phyloP scores from a whole-genome alignment of 1,140 invertebrate species.

The Holcopasites calliopsidis region DNA sequence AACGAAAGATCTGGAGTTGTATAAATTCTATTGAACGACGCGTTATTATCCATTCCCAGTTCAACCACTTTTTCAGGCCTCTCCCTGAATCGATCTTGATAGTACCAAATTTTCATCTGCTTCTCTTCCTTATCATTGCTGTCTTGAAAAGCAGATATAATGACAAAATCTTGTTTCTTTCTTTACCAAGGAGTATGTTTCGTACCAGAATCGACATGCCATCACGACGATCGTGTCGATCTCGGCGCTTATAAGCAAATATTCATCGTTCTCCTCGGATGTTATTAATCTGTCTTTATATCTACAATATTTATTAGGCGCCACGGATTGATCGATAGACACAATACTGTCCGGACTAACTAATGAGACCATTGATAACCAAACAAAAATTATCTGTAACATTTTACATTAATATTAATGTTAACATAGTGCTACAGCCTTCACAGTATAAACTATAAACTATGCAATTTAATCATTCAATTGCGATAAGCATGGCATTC shows the following conservation, averaged over 20 bases:
- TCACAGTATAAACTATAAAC: neutral
- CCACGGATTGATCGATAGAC: constrained; percentile 19
- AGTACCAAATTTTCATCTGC: constrained; percentile 79
- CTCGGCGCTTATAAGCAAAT: constrained; percentile 75
- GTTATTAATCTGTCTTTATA: constrained; percentile 74
- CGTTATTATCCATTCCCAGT: constrained; percentile 79
- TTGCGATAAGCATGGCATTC: neutral
- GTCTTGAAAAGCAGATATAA: neutral
- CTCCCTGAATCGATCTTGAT: constrained; percentile 73
- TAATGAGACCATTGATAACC: constrained; percentile 13
- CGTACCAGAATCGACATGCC: constrained; percentile 79
- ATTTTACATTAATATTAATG: neutral
- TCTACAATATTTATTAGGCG: constrained; percentile 72
- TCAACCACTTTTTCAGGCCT: constrained; percentile 71
- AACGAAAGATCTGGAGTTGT: constrained; percentile 76
- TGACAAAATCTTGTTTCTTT: neutral
- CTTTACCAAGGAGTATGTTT: neutral
- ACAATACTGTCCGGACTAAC: constrained; percentile 12
- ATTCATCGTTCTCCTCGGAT: constrained; percentile 76
- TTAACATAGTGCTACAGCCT: neutral
- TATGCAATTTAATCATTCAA: neutral
- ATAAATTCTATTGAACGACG: constrained; percentile 73
- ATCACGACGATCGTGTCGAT: constrained; percentile 73
- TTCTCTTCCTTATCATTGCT: constrained; percentile 71
- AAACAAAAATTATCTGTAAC: neutral